These are phyloP conservation scores for Oenanthe melanoleuca DNA, from an alignment of 2,113 vertebrate genomes.

Conservation along the genomic window DNA sequence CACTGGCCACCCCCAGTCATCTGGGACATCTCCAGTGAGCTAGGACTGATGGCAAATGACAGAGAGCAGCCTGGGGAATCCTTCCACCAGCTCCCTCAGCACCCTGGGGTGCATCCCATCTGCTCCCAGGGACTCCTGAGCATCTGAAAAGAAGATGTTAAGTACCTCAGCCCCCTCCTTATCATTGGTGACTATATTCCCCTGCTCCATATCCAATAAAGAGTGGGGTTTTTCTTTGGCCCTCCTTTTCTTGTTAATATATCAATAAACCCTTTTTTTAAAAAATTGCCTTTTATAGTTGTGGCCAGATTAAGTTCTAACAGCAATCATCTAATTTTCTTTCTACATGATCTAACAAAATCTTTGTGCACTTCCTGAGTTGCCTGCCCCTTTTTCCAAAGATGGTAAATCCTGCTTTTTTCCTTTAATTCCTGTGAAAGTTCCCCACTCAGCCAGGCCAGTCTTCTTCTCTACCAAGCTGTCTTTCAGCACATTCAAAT, in stretches of 20 bases:
- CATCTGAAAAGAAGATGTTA: not conserved
- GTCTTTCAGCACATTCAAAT: not conserved
- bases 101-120: not conserved
- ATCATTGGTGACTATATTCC: not conserved
- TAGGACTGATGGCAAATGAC: not conserved
- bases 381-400: not conserved
- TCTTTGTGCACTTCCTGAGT: not conserved
- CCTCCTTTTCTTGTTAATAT: not conserved
- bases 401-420: accelerated
- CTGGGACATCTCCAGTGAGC: not conserved
- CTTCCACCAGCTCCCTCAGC: not conserved
- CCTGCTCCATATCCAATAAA: not conserved
- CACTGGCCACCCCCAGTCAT: not conserved
- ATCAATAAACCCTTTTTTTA: not conserved
- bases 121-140: not conserved
- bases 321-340: not conserved
- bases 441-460: not conserved
- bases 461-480: not conserved
- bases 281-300: not conserved
- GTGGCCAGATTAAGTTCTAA: not conserved
- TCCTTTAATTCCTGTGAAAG: not conserved
- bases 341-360: not conserved
- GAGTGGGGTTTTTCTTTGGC: not conserved
- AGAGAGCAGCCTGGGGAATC: not conserved
- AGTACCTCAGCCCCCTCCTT: not conserved